phyloP scores from a whole-genome alignment of 1,140 invertebrate genomes.

The Arion vulgaris region DNA sequence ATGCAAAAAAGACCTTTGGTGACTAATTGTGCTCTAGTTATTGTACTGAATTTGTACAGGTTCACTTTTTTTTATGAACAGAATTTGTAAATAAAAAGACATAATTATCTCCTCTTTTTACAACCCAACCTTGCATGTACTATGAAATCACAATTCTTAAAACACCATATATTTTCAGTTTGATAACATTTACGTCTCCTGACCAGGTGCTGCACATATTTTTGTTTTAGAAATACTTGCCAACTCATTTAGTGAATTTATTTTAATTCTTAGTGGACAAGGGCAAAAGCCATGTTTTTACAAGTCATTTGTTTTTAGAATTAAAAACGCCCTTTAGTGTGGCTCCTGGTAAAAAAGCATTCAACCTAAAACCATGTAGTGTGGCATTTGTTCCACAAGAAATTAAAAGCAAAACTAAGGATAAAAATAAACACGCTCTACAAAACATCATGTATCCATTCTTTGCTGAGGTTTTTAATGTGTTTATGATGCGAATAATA shows the following conservation, averaged over 20 bases:
- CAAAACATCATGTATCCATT: neutral
- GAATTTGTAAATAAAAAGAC: slow-evolving; percentile 30
- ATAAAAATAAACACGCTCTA: neutral
- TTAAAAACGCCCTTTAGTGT: no score
- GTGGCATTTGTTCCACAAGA: no score
- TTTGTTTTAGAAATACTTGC: neutral
- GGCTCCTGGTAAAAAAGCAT: no score
- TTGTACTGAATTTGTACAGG: slow-evolving; percentile 27
- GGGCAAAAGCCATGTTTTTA: no score
- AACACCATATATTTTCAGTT: neutral
- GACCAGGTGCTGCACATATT: neutral
- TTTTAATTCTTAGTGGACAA: no score
- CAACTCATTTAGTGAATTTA: neutral
- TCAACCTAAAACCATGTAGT: no score
- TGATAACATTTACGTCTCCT: neutral
- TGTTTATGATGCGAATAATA: neutral
- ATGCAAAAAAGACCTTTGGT: slow-evolving; percentile 24
- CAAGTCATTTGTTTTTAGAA: no score
- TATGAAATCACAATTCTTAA: neutral
- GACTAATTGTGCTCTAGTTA: neutral
- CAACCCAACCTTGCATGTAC: neutral
- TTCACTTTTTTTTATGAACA: slow-evolving; percentile 32
- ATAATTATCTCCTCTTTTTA: slow-evolving; percentile 8
- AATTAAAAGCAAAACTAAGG: neutral
- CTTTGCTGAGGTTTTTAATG: neutral